Conservation (phyloP, 2,888 invertebrate genomes). For the Himalopsyche kuldschensis region DNA sequence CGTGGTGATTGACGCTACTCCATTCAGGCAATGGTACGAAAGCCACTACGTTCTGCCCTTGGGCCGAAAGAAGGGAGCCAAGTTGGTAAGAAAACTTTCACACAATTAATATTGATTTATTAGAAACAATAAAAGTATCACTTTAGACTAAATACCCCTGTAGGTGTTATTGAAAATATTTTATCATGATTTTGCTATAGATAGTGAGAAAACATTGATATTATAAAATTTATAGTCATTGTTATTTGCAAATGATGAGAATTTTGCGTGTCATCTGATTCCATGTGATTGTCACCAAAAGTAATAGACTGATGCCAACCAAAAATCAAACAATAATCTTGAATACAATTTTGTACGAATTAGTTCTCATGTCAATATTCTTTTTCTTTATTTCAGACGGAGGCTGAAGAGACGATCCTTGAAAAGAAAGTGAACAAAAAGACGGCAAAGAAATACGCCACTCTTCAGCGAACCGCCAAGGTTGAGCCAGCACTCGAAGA, state of each 20-base stretch:
- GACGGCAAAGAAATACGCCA: slow-evolving; percentile 88
- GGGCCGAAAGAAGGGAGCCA: slow-evolving; percentile 95
- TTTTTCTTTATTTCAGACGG: slow-evolving; percentile 62
- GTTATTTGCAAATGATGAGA: slow-evolving; percentile 48
- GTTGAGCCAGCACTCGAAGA: slow-evolving; percentile 94
- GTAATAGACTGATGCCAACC: neutral
- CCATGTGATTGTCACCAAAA: slow-evolving; percentile 39
- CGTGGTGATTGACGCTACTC: slow-evolving; percentile 95
- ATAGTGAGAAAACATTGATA: no score
- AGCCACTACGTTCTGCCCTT: slow-evolving; percentile 93
- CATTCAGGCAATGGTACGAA: slow-evolving; percentile 99
- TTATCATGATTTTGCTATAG: no score
- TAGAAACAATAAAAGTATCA: no score
- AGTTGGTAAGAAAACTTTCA: slow-evolving; percentile 67
- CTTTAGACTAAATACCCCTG: no score
- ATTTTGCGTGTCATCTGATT: slow-evolving; percentile 66
- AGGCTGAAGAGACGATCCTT: slow-evolving; percentile 91
- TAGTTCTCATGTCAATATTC: neutral
- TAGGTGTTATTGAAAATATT: no score
- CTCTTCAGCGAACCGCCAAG: slow-evolving; percentile 89
- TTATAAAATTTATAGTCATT: slow-evolving; percentile 11
- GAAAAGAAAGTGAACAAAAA: slow-evolving; percentile 95
- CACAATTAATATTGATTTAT: no score
- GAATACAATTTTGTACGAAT: neutral
- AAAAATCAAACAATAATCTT: neutral